Base-by-base conservation (phyloP, 2,113 vertebrate genomes). In the Clarias macrocephalus region DNA sequence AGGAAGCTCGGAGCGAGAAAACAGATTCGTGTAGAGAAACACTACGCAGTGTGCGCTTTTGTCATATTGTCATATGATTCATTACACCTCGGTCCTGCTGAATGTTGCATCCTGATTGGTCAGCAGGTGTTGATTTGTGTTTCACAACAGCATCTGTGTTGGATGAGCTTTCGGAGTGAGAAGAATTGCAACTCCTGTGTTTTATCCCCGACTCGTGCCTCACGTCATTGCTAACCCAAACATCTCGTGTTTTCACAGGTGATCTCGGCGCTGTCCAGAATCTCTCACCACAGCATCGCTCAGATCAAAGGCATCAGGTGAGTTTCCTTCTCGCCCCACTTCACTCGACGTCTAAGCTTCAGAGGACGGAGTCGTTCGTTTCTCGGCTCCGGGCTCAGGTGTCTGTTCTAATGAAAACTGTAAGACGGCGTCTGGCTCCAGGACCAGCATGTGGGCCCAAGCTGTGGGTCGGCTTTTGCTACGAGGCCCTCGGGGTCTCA, bases 221-320 rank as follows among this genome's bases (percentile, higher is more conserved):
- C 6, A 11, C 57, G 1, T 60, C 79, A 80, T 80, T 2, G 25
- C 85, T 91, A 85, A 90, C 52, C 59, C n/a, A 48, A 62, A 62
- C 30, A 84, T 83, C 87, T 54, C 89, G 77, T 90, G 57, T 1
- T 92, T 95, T 93, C 76, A 13, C 95, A 99, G 98, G 98, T 99
- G 66, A 99, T 99, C 92, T 99, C 98, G 0, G 96, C 98, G 0
- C 94, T 99, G 73, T 99, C 98, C 21, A 95, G 97, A 83, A 96
- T 99, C 88, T 99, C 98, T 86, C 96, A 97, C 88, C 97, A 99
- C 95, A 97, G 95, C 89, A 96, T 98, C 57, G 96, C 96, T 13
- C 98, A 99, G 92, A 97, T 95, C 94, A 99, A 99, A 95, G 98
- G 98, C 83, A 97, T 99, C 94, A 96, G 98, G 98, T 97, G 95